Percentiles rank a stretch among this genome's conserved stretches.
Conservation (phyloP, 2,113 vertebrate species). For the Pygoscelis adeliae region DNA sequence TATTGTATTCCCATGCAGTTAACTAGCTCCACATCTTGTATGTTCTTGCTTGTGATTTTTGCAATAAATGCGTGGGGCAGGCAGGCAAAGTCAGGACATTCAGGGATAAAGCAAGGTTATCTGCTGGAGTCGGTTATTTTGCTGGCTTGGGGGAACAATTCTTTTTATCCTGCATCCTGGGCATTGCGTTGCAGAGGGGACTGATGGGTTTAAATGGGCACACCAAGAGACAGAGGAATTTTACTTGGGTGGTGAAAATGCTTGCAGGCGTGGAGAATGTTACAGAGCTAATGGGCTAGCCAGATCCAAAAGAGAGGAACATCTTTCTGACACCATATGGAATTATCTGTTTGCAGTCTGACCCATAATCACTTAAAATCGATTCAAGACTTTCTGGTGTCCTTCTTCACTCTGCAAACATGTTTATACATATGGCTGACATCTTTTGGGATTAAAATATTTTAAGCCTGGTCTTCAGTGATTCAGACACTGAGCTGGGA, state of each 20-base stretch:
- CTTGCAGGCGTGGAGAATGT: accelerated
- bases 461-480: neutral
- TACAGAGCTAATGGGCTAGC: neutral
- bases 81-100: neutral
- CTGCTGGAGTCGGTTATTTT: neutral
- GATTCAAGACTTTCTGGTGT: neutral
- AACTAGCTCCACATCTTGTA: neutral
- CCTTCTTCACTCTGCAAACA: neutral
- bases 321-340: neutral
- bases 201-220: neutral
- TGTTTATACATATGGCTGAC: neutral
- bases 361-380: neutral
- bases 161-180: neutral
- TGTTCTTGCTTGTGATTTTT: neutral
- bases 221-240: neutral
- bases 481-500: neutral
- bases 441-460: neutral
- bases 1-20: neutral
- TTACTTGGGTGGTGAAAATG: neutral
- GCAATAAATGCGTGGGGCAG: neutral
- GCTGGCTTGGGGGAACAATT: neutral
- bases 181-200: neutral
- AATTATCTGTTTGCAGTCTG: neutral
- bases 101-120: neutral
- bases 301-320: neutral